A percentile compares a stretch with the other conserved stretches of the same genome.
phyloP scores from a whole-genome alignment of 2,113 vertebrate species.

The Eudyptes chrysolophus region DNA sequence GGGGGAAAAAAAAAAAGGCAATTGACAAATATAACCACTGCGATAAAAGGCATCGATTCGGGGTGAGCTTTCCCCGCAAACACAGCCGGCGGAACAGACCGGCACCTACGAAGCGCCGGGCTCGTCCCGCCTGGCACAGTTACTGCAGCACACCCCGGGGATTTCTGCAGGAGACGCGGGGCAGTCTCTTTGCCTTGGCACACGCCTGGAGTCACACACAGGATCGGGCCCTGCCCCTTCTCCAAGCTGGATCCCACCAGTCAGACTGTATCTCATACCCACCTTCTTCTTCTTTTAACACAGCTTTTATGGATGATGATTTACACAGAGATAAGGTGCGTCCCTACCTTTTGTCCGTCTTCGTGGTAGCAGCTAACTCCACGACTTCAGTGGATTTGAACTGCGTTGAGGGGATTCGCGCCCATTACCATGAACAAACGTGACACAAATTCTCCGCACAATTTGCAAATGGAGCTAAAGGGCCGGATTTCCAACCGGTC shows the following conservation, averaged over 20 bases:
- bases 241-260: not conserved
- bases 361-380: not conserved
- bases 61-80: not conserved
- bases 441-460: not conserved
- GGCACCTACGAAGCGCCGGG: not conserved
- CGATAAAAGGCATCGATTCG: not conserved
- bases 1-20: not conserved
- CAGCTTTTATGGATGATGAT: not conserved
- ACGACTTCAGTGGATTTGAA: not conserved
- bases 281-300: not conserved
- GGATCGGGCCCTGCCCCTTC: too few relatives aligned
- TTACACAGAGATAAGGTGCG: not conserved
- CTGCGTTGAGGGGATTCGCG: fast-evolving
- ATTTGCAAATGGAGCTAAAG: not conserved
- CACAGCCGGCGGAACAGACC: not conserved
- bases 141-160: not conserved
- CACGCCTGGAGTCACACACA: not conserved
- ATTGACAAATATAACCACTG: not conserved
- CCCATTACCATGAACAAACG: fast-evolving
- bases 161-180: not conserved
- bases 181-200: not conserved
- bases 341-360: not conserved
- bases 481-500: not conserved
- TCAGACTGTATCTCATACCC: too few relatives aligned
- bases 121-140: not conserved